These are phyloP conservation scores for Onychorhynchus coronatus DNA, from an alignment of 2,113 vertebrate genomes.

Conservation along the genomic window DNA sequence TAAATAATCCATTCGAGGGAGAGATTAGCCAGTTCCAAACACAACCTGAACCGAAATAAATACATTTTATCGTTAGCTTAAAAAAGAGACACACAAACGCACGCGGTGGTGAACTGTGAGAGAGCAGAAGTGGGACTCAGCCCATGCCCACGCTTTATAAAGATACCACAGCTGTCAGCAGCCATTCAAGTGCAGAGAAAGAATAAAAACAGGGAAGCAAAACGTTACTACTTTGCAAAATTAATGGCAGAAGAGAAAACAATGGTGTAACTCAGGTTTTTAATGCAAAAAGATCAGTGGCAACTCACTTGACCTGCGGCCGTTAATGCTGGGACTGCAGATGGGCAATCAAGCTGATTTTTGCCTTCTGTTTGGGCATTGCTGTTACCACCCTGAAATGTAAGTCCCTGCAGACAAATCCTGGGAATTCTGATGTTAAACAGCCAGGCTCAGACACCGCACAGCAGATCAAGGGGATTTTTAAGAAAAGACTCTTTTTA, in stretches of 20 bases:
- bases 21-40: slow-evolving; percentile 42
- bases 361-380: neutral
- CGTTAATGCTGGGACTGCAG: neutral
- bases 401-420: neutral
- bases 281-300: neutral
- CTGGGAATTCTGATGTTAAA: neutral
- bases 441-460: neutral
- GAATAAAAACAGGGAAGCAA: neutral
- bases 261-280: neutral
- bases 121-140: neutral
- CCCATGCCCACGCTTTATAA: neutral
- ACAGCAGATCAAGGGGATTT: neutral
- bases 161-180: neutral
- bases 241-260: neutral
- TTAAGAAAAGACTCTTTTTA: slow-evolving; percentile 25
- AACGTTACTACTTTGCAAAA: neutral
- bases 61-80: neutral
- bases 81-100: neutral
- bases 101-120: neutral
- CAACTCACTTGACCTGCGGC: neutral
- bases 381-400: neutral
- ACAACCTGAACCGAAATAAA: slow-evolving; percentile 41
- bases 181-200: neutral
- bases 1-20: slow-evolving; percentile 54
- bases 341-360: neutral